These are phyloP conservation scores for Corythoichthys haematopterus DNA, from an alignment of 2,113 vertebrate genomes.

Conservation along the genomic window DNA sequence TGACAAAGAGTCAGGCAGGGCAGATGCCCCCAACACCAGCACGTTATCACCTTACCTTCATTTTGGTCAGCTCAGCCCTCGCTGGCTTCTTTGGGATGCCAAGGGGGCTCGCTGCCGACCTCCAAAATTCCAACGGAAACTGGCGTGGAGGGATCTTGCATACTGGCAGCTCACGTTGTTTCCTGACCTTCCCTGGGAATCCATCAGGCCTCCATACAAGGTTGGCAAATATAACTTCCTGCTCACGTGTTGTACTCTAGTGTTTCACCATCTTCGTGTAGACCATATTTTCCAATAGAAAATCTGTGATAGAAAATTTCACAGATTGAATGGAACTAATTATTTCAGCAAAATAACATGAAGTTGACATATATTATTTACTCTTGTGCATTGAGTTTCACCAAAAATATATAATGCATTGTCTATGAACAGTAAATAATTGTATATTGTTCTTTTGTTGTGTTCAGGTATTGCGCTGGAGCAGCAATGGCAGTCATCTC, in stretches of 20 bases:
- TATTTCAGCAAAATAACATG: too few relatives aligned
- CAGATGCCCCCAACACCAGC: slow-evolving; percentile 70
- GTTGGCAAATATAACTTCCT: slow-evolving; percentile 16
- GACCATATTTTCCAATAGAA: neutral
- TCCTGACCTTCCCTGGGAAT: slow-evolving; percentile 70
- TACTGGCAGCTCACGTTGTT: slow-evolving; percentile 71
- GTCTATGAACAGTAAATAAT: too few relatives aligned
- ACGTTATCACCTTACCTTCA: slow-evolving; percentile 72
- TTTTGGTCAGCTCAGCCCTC: slow-evolving; percentile 69
- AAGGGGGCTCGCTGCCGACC: slow-evolving; percentile 57
- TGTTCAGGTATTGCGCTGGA: slow-evolving; percentile 62
- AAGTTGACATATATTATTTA: too few relatives aligned
- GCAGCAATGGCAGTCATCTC: slow-evolving; percentile 49
- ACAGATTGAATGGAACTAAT: too few relatives aligned
- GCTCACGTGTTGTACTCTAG: too few relatives aligned
- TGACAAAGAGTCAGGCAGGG: slow-evolving; percentile 68
- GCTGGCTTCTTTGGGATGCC: slow-evolving; percentile 65
- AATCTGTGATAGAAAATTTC: neutral
- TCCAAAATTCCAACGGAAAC: slow-evolving; percentile 69
- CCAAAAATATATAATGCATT: too few relatives aligned
- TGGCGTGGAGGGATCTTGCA: slow-evolving; percentile 71
- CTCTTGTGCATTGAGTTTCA: too few relatives aligned
- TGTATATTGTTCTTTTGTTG: neutral
- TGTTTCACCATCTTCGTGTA: neutral
- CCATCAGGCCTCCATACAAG: slow-evolving; percentile 68